Base-by-base conservation (phyloP, 2,113 vertebrate species). In the Clarias batrachus region DNA sequence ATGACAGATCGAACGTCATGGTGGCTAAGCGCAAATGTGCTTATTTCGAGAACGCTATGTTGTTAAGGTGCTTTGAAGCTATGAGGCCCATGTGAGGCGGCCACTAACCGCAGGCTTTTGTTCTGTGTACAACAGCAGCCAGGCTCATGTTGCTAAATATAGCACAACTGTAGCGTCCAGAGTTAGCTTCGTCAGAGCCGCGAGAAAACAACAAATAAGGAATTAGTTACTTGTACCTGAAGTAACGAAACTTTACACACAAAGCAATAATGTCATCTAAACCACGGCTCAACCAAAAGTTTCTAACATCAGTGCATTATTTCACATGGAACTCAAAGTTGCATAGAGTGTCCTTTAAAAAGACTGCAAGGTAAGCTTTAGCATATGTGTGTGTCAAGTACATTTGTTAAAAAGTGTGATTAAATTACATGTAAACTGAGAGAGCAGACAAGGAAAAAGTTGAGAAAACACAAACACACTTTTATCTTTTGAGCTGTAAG, bases 1-100 rank as follows among this genome's bases (percentile, higher is more conserved):
- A n/a, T n/a, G 80, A 27, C 78, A 77, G 16, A 27, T 5, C 8
- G 54, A 21, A 27, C 88, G 65, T 89, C 86, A 87, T 16, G 41
- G 2, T 30, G 19, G 30, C 74, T 56, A 12, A 56, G 48, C 7
- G 13, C 60, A 33, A 81, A 27, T 4, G 41, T 12, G 56, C 59
- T 60, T 86, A 37, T 60, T 12, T 13, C 2, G 8, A 19, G 33
- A 74, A 37, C 56, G 13, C 56, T 27, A 16, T 1, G 33, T 19
- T 79, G 17, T 54, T 14, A 63, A 37, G 30, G 63, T 17, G 19
- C 79, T 82, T 74, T 74, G 25, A 30, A 65, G 41, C 54, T 19
- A 21, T 2, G 4, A 23, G n/a, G 10, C 3, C 54, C 6, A 25
- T n/a, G 74, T 57, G 66, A 57, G 30, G 30, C 9, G 4, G 16